Base-by-base conservation (phyloP, 2,888 invertebrate species). In the Maniola hyperantus region DNA sequence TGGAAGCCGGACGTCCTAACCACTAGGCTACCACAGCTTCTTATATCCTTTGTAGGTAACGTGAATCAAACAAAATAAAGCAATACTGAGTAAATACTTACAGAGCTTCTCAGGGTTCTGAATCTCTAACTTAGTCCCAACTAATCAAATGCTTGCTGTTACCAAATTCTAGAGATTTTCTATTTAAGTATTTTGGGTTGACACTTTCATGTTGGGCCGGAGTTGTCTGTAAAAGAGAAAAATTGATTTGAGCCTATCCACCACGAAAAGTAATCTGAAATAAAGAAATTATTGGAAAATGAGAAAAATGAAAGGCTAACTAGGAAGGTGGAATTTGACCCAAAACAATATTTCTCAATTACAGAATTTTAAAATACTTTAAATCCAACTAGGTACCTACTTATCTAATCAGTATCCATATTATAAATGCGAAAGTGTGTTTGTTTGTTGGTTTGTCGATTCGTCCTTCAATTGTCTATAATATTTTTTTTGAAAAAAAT, bases 221-320 rank as follows among this genome's bases (percentile, higher is more conserved):
- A 10, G 53, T 13, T 70, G 44, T 69, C 77, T 76, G 76, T 65
- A 73, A 88, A 84, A 79, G 83, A 87, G 87, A 85, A 87, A 83
- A 77, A 82, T 82, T 83, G 83, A 77, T 81, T 85, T 85, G 87
- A 85, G 85, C 83, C 84, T 66, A 80, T 85, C 89, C 89, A 89
- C 88, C 87, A 67, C 65, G 15, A 61, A 74, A 26, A 72, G 66
- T 55, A 68, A 71, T 74, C 75, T 73, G 72, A 53, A 72, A 79
- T 72, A 71, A 69, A 67, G 66, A 75, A 74, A 80, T 70, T 68
- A 69, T 66, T 71, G 67, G 67, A 71, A 72, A 75, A 73, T 75
- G 78, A 64, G 65, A 67, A 73, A 51, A 59, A 67, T 73, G 61
- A 63, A 72, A 73, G 69, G 26, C 26, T 26, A 62, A 71, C 5